phyloP scores from a whole-genome alignment of 2,113 vertebrate genomes.

The Pitta sordida region DNA sequence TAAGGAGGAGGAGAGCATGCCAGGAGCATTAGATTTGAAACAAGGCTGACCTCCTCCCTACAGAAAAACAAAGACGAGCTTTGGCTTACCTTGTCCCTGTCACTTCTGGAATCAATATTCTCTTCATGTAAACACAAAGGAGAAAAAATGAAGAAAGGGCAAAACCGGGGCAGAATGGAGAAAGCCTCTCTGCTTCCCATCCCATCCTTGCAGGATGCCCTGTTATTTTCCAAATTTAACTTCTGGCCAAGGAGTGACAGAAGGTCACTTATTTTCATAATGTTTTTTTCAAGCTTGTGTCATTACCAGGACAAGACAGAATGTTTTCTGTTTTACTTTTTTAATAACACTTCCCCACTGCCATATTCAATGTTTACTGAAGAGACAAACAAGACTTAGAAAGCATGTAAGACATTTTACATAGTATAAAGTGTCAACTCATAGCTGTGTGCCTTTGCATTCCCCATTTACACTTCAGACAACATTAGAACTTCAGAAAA shows the following conservation, averaged over 20 bases:
- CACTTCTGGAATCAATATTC: neutral
- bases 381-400: neutral
- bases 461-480: neutral
- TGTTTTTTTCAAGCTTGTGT: neutral
- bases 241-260: neutral
- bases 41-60: neutral
- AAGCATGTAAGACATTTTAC: neutral
- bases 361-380: neutral
- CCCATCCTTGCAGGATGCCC: neutral
- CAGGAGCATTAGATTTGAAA: neutral
- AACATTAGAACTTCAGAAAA: neutral
- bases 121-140: neutral
- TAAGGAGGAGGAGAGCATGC: neutral
- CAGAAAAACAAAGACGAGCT: neutral
- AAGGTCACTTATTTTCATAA: neutral
- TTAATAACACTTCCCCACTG: neutral
- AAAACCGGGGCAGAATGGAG: neutral
- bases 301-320: neutral
- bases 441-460: neutral
- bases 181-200: neutral
- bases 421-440: neutral
- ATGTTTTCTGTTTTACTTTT: neutral
- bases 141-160: neutral
- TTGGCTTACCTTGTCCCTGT: neutral
- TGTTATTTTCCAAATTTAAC: constrained; percentile 10